Base-by-base conservation (phyloP, 2,888 invertebrate species). In the Chrysopilus asiliformis region DNA sequence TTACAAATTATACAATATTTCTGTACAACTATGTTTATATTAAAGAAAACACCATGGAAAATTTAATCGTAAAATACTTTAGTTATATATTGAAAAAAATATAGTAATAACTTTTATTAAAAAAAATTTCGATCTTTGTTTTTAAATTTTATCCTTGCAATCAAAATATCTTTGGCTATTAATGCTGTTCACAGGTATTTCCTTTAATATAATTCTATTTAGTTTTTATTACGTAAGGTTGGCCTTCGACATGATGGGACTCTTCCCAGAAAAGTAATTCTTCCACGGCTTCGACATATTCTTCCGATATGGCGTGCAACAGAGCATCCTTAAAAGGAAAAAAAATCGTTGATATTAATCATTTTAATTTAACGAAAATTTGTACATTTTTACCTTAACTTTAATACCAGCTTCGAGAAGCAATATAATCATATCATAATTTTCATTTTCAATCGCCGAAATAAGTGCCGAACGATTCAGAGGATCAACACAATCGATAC, bases 261-360 rank as follows among this genome's bases (percentile, higher is more conserved):
- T 91, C 90, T 59, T 91, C 89, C 78, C 90, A 89, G 50, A 83
- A 80, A 43, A 97, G 68, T 10, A 97, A 69, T 31, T 93, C 67
- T 64, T 97, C 95, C 4, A 95, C 95, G 1, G 91, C 95, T 62
- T 97, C 95, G 37, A 97, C 94, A 57, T 94, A 97, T 57, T 97
- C 94, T 64, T 97, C 95, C 56, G 89, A 90, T 55, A 97, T 95
- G 35, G 97, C 95, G 58, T 95, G 94, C 20, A 97, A 70, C 29
- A 95, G 68, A 13, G 87, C 79, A 66, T 94, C 94, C 74, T 86
- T 51, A n/a, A n/a, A n/a, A n/a, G n/a, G n/a, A 24, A 10, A 26
- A 9, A 34, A 15, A 8, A 32, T 20, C 7, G 13, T 12, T n/a
- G n/a, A n/a, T n/a, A 12, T 14, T n/a, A 27, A 12, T 14, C 8